A percentile compares a stretch with the other conserved stretches of the same genome.
Conservation (phyloP, 2,797 vertebrate species). For the Acanthurus lineatus region DNA sequence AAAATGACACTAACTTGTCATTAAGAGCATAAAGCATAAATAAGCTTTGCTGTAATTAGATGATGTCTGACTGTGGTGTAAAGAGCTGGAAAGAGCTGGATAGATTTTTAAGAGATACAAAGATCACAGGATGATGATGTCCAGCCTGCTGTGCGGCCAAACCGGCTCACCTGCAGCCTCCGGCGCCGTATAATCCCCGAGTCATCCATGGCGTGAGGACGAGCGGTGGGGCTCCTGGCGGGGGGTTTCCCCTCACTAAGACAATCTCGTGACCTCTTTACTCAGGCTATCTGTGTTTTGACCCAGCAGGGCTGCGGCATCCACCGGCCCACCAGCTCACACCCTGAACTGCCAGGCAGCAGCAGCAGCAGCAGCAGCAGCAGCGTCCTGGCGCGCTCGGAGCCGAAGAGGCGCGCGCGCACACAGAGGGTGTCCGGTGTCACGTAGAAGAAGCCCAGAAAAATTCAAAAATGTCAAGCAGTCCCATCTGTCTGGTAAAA, state of each 20-base stretch:
- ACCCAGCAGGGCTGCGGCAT: slow-evolving; percentile 55
- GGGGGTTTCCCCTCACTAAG: slow-evolving; percentile 43
- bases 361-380: slow-evolving; percentile 9
- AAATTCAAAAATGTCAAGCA: slow-evolving; percentile 12
- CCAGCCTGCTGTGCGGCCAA: neutral
- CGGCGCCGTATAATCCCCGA: slow-evolving; percentile 91
- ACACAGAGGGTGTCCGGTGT: slow-evolving; percentile 42
- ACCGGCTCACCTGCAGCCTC: slow-evolving; percentile 89
- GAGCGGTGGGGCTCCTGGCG: slow-evolving; percentile 27
- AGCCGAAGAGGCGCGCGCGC: slow-evolving; percentile 34
- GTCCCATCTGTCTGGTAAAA: slow-evolving; percentile 32
- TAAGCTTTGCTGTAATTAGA: neutral
- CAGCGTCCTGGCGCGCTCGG: slow-evolving; percentile 39
- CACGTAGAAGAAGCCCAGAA: slow-evolving; percentile 54
- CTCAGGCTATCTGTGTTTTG: neutral
- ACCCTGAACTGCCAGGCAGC: slow-evolving; percentile 5
- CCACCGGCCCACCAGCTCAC: slow-evolving; percentile 38
- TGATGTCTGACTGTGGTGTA: neutral
- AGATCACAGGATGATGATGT: slow-evolving; percentile 6
- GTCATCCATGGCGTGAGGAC: slow-evolving; percentile 86
- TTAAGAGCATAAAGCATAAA: neutral
- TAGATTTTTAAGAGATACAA: neutral
- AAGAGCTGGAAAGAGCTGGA: neutral
- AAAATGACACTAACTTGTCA: neutral
- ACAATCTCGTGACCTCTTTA: slow-evolving; percentile 28